These are phyloP conservation scores for Sycophila sp. DNA, from an alignment of 1,140 invertebrate genomes.

Conservation along the genomic window DNA sequence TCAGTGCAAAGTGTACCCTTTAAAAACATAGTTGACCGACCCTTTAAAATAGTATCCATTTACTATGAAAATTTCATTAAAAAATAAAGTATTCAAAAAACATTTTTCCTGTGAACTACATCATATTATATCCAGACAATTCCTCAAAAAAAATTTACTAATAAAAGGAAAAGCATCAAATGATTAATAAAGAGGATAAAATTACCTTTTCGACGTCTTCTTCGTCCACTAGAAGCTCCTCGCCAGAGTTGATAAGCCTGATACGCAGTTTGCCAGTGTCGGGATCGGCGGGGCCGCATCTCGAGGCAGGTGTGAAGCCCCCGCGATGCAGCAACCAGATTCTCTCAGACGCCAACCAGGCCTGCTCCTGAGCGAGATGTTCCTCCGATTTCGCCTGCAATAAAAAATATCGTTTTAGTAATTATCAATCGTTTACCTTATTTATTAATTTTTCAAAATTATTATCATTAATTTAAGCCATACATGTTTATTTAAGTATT, in stretches of 20 bases:
- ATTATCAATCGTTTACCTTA: no score
- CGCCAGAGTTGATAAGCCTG: slow-evolving; percentile 79
- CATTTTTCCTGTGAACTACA: no score
- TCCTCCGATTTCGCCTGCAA: slow-evolving; percentile 84
- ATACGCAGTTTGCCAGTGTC: slow-evolving; percentile 77
- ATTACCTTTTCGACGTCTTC: slow-evolving; percentile 90
- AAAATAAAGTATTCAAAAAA: no score
- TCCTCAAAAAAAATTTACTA: no score
- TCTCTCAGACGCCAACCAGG: slow-evolving; percentile 81
- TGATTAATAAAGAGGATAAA: neutral
- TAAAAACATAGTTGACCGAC: no score
- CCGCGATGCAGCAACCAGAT: slow-evolving; percentile 92
- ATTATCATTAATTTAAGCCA: neutral
- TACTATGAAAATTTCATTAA: no score
- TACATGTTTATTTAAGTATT: no score
- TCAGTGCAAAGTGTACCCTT: no score
- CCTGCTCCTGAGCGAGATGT: slow-evolving; percentile 80
- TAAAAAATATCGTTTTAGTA: no score
- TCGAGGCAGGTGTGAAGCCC: slow-evolving; percentile 85
- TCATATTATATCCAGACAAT: no score
- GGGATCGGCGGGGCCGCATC: slow-evolving; percentile 65
- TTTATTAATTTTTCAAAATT: neutral
- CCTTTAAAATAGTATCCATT: no score
- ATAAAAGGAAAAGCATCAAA: no score
- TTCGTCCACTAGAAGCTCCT: slow-evolving; percentile 87